Evolutionary conservation across 2,113 vertebrate species (phyloP).

Genomic region (Numenius arquata): DNA sequence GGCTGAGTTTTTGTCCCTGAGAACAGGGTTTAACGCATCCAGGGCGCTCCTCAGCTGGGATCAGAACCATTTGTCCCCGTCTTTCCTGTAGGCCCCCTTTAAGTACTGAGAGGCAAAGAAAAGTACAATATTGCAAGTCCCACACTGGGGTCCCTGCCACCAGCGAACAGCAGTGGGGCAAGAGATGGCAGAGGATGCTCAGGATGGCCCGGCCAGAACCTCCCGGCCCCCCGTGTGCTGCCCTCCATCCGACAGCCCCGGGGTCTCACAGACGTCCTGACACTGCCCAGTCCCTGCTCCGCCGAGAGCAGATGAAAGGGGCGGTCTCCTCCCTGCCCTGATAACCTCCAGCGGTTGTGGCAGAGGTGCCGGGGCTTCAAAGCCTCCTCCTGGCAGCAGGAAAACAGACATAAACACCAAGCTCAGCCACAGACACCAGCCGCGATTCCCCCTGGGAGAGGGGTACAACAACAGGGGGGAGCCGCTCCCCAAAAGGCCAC

Average conservation of each 20-base stretch:
- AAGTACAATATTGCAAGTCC: background rate
- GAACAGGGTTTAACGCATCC: background rate
- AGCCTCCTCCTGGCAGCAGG: background rate
- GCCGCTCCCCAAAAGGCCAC: background rate
- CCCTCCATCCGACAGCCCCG: fast-evolving
- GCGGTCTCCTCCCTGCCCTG: background rate
- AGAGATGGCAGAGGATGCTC: background rate
- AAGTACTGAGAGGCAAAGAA: background rate
- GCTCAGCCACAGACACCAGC: background rate
- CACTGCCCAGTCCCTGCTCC: background rate
- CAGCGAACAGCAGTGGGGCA: background rate
- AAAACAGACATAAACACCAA: background rate
- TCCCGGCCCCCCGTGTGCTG: fast-evolving
- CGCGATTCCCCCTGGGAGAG: no score
- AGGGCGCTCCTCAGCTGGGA: background rate
- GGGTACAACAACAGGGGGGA: fast-evolving
- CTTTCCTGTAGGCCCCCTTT: background rate
- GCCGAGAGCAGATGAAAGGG: background rate
- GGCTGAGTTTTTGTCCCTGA: background rate
- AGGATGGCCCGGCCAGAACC: fast-evolving
- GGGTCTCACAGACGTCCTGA: background rate
- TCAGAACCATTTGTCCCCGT: background rate
- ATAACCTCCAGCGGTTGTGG: background rate
- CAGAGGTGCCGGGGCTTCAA: background rate
- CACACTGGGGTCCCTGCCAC: background rate